Conservation (phyloP, 2,888 invertebrate species). For the Drosophila heteroneura region DNA sequence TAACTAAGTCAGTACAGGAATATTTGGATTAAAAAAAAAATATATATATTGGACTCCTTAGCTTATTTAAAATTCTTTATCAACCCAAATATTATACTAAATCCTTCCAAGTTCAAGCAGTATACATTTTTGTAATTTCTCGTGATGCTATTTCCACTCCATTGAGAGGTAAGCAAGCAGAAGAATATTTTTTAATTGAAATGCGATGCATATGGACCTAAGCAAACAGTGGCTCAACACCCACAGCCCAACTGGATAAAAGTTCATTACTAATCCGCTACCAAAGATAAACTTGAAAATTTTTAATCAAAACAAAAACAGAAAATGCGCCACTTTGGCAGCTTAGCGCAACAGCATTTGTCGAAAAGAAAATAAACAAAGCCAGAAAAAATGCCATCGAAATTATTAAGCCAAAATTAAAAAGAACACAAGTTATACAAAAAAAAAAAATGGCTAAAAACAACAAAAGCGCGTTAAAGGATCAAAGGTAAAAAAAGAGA, state of each 20-base stretch:
- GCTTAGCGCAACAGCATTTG: conserved; percentile 66
- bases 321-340: conserved; percentile 77
- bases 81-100: not conserved
- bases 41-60: not conserved
- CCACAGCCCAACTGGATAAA: conserved; percentile 29
- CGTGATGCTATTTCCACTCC: conserved; percentile 21
- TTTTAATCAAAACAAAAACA: conserved; percentile 75
- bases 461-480: conserved; percentile 80
- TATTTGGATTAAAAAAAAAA: not conserved
- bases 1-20: not conserved
- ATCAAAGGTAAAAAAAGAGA: conserved; percentile 67
- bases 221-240: conserved; percentile 62
- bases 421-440: conserved; percentile 44
- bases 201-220: conserved; percentile 67
- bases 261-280: conserved; percentile 79
- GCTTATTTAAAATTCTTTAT: not conserved
- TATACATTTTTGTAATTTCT: not conserved
- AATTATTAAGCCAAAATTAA: conserved; percentile 76
- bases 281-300: conserved; percentile 78
- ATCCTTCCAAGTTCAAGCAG: not conserved
- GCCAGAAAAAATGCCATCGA: conserved; percentile 44
- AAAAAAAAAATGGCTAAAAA: conserved; percentile 32
- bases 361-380: conserved; percentile 74
- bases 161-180: conserved; percentile 34
- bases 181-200: conserved; percentile 72